Conservation (phyloP, 2,113 vertebrate species). For the Chloroceryle aenea region DNA sequence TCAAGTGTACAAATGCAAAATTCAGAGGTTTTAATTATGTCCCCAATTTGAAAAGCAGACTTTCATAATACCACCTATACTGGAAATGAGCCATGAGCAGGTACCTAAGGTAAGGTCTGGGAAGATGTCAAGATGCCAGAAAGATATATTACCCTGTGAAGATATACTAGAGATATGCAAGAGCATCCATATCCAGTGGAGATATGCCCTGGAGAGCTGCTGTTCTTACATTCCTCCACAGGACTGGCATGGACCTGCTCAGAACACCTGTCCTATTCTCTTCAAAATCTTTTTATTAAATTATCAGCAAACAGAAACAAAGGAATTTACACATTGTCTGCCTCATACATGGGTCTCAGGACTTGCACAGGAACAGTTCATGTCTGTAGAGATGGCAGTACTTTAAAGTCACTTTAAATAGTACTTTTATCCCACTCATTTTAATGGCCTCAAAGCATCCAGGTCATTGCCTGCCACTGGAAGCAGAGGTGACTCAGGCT, state of each 20-base stretch:
- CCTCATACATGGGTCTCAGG: not conserved
- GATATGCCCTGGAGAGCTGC: not conserved
- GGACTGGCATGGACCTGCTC: not conserved
- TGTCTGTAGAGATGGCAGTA: not conserved
- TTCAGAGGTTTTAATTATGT: not conserved
- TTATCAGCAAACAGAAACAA: not conserved
- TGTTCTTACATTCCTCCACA: not conserved
- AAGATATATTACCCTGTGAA: not conserved
- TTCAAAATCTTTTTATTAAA: not conserved
- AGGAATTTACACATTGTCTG: not conserved
- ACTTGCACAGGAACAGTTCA: not conserved
- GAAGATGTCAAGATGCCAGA: not conserved
- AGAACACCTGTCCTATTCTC: not conserved
- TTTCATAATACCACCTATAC: not conserved
- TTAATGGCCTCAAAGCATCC: not conserved
- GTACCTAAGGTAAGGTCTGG: rapidly evolving
- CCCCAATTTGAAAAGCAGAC: not conserved
- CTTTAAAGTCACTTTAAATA: not conserved
- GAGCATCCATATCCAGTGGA: not conserved
- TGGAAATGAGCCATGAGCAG: not conserved
- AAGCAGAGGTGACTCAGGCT: not conserved
- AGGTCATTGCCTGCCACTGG: not conserved
- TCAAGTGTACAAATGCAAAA: not conserved
- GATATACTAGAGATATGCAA: not conserved
- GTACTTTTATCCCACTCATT: not conserved